Evolutionary conservation across 2,888 invertebrate genomes (phyloP), one percentile per base, ranked within the genome.

Genomic region (Heteromyza rotundicornis): DNA sequence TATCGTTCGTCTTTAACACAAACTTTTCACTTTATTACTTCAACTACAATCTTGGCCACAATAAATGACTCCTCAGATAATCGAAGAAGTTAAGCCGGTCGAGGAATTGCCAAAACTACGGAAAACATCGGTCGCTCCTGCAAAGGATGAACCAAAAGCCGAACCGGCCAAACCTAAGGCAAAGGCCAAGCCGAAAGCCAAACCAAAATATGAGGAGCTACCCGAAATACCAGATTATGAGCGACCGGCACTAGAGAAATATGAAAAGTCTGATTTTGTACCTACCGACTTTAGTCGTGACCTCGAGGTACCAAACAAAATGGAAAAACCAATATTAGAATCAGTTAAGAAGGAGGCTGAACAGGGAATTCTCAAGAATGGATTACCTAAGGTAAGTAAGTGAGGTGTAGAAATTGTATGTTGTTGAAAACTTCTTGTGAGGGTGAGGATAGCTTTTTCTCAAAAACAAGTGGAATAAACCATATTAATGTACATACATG

Each of bases 161-260:
- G 81, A 82, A 50, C 44, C 69, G 10, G 63, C 72, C 14, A 80
- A 77, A n/a, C 69, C 78, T 47, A 80, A 82, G 49, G 27, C 70
- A 0, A 82, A 81, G 59, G 65, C 70, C 3, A 81, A 82, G 57
- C 60, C 73, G 2, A 78, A 77, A 50, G 23, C 73, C 1, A 74
- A 78, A 49, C 57, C 75, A 0, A 88, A 87, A 82, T 87, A 86
- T 44, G 87, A 87, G 72, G 88, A 87, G 19, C 79, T 88, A 24
- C 88, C 88, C 2, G 87, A 88, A 81, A 84, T 87, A 59, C 87
- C 89, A 10, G 92, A 92, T 79, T 92, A 92, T 75, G 92, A 92
- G 32, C 87, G 91, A 68, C 89, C 92, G 1, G 89, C 88, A 2
- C 85, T 91, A 62, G 91, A 91, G 76, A 87, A 87, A 80, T 90